Evolutionary conservation across 2,113 vertebrate genomes (phyloP).

Genomic region (Microcebus jonahi): DNA sequence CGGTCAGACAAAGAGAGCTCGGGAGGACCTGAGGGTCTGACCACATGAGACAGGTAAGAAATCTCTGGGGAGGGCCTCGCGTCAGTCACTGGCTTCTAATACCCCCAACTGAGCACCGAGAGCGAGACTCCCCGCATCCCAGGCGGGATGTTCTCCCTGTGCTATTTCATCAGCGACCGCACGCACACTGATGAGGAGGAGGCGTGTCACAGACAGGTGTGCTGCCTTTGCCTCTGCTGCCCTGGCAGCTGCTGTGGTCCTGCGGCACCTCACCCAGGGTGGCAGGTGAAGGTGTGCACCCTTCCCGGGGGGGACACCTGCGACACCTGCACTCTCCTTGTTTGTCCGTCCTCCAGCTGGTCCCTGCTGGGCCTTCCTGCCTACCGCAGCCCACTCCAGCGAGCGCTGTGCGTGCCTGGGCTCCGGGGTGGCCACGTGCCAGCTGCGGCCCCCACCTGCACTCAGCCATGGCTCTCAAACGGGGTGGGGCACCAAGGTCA

Average conservation of each 20-base stretch:
- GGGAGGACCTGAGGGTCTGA: background rate
- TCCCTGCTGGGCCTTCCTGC: background rate
- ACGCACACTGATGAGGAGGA: background rate
- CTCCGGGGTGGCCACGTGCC: background rate
- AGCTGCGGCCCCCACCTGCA: background rate
- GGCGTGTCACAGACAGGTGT: background rate
- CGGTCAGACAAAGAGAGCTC: background rate
- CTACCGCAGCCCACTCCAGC: background rate
- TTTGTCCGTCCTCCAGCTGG: fast-evolving
- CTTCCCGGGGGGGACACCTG: background rate
- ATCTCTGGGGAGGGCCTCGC: background rate
- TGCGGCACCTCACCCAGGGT: background rate
- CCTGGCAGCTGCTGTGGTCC: background rate
- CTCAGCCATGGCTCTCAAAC: background rate
- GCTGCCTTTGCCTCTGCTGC: background rate
- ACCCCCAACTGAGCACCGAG: fast-evolving
- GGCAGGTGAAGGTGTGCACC: background rate
- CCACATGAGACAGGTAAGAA: background rate
- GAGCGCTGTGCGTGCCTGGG: background rate
- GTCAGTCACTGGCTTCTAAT: background rate
- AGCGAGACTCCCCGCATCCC: fast-evolving
- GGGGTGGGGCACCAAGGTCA: background rate
- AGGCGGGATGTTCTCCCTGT: fast-evolving
- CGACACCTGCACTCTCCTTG: background rate
- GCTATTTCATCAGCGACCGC: background rate